A percentile compares a stretch with the other conserved stretches of the same genome.
Evolutionary conservation across 1,140 invertebrate species (phyloP).

Genomic region (Chrysoperla carnea): DNA sequence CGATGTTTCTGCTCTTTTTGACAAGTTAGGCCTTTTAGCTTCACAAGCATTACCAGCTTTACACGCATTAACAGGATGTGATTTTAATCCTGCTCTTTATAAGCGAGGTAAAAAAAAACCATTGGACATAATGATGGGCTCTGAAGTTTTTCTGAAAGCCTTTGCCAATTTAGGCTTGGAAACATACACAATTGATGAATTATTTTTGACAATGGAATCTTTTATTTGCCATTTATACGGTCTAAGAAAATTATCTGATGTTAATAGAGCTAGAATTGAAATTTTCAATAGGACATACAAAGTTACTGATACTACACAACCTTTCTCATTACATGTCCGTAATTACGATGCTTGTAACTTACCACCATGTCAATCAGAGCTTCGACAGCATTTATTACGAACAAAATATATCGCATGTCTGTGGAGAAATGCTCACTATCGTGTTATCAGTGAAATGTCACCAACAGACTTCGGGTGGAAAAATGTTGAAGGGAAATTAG

Average conservation of each 20-base stretch:
- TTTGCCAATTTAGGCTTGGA: too few relatives aligned
- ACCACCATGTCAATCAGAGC: slow-evolving; percentile 12
- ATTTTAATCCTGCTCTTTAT: slow-evolving; percentile 12
- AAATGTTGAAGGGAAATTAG: slow-evolving; percentile 11
- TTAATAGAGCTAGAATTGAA: slow-evolving; percentile 6
- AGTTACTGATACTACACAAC: slow-evolving; percentile 1
- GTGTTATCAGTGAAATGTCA: not conserved
- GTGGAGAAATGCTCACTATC: too few relatives aligned
- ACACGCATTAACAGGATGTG: slow-evolving; percentile 12
- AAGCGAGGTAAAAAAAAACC: slow-evolving; percentile 9
- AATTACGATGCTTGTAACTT: slow-evolving; percentile 11
- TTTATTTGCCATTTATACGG: slow-evolving; percentile 7
- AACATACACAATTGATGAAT: too few relatives aligned
- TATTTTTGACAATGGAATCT: not conserved
- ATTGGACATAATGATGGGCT: slow-evolving; percentile 6
- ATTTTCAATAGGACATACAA: slow-evolving; percentile 8
- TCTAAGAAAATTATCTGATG: slow-evolving; percentile 4
- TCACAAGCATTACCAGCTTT: slow-evolving; percentile 7
- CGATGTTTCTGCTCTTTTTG: not conserved
- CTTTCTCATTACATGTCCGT: slow-evolving; percentile 3
- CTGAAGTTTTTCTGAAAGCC: not conserved
- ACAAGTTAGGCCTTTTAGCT: slow-evolving; percentile 4
- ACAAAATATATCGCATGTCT: slow-evolving; percentile 1
- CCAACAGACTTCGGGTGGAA: slow-evolving; percentile 11
- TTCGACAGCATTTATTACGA: slow-evolving; percentile 12